A percentile compares a stretch with the other conserved stretches of the same genome.
Evolutionary conservation across 2,113 vertebrate species (phyloP).

Genomic region (Malurus elegans): DNA sequence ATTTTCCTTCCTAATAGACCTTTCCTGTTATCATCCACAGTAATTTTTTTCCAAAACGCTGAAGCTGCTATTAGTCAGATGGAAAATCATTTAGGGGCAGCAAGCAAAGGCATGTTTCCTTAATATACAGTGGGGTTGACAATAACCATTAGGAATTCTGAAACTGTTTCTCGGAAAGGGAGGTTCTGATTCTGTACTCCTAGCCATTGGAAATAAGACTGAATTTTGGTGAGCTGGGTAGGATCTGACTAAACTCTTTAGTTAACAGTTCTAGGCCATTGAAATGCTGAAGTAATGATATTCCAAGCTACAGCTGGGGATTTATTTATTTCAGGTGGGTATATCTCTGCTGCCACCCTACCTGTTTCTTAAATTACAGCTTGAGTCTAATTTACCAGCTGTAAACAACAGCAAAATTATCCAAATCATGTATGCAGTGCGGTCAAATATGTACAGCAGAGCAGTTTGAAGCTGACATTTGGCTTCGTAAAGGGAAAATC

Average conservation of each 20-base stretch:
- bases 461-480: neutral
- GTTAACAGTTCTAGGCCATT: no score
- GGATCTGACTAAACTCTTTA: neutral
- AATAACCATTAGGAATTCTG: neutral
- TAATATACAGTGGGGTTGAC: neutral
- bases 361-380: neutral
- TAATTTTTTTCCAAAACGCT: slow-evolving; percentile 36
- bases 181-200: neutral
- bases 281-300: neutral
- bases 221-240: neutral
- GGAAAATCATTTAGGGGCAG: slow-evolving; percentile 38
- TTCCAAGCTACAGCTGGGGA: neutral
- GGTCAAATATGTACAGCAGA: neutral
- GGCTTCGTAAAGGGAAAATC: neutral
- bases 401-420: neutral
- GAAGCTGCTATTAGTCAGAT: slow-evolving; percentile 57
- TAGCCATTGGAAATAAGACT: neutral
- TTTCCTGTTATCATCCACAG: slow-evolving; percentile 56
- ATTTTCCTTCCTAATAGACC: slow-evolving; percentile 73
- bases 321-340: neutral
- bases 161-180: neutral
- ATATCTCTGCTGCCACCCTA: neutral
- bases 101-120: neutral
- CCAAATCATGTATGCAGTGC: neutral
- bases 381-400: neutral